Evolutionary conservation across 2,113 vertebrate species (phyloP), one percentile per base, ranked within the genome.

Genomic region (Garra rufa): DNA sequence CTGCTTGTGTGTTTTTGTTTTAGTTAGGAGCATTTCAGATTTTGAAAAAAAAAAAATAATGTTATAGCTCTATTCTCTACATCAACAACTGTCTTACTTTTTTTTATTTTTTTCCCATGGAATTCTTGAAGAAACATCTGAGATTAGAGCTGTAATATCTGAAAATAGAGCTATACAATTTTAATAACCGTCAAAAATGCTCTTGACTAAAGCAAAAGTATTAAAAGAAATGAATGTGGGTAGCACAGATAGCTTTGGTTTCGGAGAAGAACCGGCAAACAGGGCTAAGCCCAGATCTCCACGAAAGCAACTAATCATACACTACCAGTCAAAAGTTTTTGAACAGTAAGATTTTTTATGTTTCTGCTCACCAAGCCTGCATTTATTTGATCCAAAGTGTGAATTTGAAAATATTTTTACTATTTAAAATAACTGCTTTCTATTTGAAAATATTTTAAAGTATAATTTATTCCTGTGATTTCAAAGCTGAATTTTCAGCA

Each of bases 271-370:
- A 69, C 65, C 0, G 34, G 65, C 30, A 21, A 69, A 71, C 21
- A 73, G 41, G 41, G 41, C 41, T 13, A 44, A 44, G 11, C 69
- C 69, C 6, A 73, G 69, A 73, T 73, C n/a, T 44, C 41, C 24
- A 28, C 30, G 61, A 65, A 65, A 65, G 61, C 61, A 65, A 30
- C 34, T 34, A 76, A 76, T 34, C 73, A 74, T 74, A 48, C n/a
- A n/a, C n/a, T n/a, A n/a, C n/a, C n/a, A 34, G 34, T 34, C 34
- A 34, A 34, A 34, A 34, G 34, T 34, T 34, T 34, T 34, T 34
- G 34, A 34, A 34, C 34, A 3, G 34, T 34, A 2, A 34, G 4
- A 34, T 34, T 34, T 34, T 34, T 34, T 3, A 34, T 34, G 34
- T 34, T 34, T 34, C 34, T 34, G 34, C 34, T 34, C 34, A 34